Conservation (phyloP, 2,888 invertebrate genomes). For the Melanostoma scalare region DNA sequence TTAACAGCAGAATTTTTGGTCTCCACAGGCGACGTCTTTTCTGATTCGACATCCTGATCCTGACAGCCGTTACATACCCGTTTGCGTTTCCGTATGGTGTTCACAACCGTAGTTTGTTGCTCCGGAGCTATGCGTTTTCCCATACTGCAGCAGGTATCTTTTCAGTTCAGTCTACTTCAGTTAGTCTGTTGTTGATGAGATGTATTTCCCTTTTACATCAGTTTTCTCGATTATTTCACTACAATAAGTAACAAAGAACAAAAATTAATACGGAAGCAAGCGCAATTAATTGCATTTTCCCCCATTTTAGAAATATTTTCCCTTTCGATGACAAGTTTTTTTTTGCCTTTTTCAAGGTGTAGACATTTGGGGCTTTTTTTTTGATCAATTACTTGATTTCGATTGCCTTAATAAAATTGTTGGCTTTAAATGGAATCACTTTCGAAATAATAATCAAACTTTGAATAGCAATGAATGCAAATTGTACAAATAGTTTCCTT, state of each 20-base stretch:
- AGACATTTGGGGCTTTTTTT: conserved; percentile 27
- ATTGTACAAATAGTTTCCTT: conserved; percentile 1
- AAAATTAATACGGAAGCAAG: conserved; percentile 33
- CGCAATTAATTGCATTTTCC: conserved; percentile 21
- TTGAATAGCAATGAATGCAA: neutral
- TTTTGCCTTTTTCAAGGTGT: conserved; percentile 6
- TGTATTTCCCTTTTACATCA: conserved; percentile 3
- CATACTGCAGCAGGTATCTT: conserved; percentile 73
- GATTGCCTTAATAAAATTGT: neutral
- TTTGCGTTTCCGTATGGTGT: conserved; percentile 78
- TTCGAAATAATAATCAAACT: neutral
- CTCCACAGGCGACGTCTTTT: conserved; percentile 16
- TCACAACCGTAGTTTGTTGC: conserved; percentile 68
- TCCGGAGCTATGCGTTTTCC: conserved; percentile 78
- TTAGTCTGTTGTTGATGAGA: conserved; percentile 11
- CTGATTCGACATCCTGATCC: conserved; percentile 22
- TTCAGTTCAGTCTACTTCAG: no score
- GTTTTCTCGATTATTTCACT: conserved; percentile 14
- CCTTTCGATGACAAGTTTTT: conserved; percentile 4
- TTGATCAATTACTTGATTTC: neutral
- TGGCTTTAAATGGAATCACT: neutral
- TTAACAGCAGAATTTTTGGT: neutral
- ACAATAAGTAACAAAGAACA: conserved; percentile 26
- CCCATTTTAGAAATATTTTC: conserved; percentile 46
- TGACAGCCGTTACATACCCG: conserved; percentile 65